A percentile compares a stretch with the other conserved stretches of the same genome.
Evolutionary conservation across 2,888 invertebrate species (phyloP).

Genomic region (Stegana nigrithorax): DNA sequence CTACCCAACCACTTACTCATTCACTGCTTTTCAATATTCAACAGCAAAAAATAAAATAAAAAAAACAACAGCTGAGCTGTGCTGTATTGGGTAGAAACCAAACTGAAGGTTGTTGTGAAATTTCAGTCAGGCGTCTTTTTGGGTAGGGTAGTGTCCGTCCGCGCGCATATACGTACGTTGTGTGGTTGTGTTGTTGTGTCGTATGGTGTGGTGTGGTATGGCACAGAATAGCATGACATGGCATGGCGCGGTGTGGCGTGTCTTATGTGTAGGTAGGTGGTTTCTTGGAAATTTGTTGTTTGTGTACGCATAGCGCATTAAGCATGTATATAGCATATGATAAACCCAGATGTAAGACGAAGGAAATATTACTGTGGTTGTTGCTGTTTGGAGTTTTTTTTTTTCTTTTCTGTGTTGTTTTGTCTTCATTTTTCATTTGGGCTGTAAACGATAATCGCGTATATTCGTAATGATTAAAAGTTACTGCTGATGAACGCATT

Average conservation of each 20-base stretch:
- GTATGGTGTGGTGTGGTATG: neutral
- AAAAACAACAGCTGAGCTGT: conserved; percentile 22
- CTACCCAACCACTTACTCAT: conserved; percentile 19
- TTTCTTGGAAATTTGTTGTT: conserved; percentile 43
- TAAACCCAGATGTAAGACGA: conserved; percentile 32
- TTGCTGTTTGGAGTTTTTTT: neutral
- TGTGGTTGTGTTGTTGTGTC: too few species aligned
- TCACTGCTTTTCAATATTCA: conserved; percentile 60
- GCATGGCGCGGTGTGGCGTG: neutral
- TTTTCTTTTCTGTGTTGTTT: neutral
- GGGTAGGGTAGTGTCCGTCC: conserved; percentile 35
- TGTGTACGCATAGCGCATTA: neutral
- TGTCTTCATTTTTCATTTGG: conserved; percentile 8
- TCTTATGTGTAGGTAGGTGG: conserved; percentile 49
- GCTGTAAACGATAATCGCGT: neutral
- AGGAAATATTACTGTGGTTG: conserved; percentile 20
- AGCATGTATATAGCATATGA: conserved; percentile 31
- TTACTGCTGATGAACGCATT: neutral
- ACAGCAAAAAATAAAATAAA: conserved; percentile 30
- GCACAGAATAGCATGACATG: neutral
- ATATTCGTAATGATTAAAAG: neutral
- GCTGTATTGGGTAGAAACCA: conserved; percentile 23
- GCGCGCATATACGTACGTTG: neutral
- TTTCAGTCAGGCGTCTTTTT: conserved; percentile 51
- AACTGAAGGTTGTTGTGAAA: conserved; percentile 59